These are phyloP conservation scores for Orthonyx spaldingii DNA, from an alignment of 2,113 vertebrate species.

Conservation along the genomic window DNA sequence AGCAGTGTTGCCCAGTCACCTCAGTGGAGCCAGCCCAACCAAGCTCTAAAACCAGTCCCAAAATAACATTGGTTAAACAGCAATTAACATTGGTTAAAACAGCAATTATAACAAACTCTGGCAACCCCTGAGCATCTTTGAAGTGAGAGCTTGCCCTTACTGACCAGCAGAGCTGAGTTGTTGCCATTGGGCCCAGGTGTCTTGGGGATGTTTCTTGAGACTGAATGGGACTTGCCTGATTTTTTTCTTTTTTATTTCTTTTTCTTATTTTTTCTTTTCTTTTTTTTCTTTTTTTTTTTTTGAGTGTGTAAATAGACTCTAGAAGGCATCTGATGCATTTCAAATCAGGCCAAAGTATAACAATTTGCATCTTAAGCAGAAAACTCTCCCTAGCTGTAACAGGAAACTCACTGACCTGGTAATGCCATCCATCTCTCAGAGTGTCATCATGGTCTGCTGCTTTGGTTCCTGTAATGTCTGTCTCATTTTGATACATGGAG, in stretches of 20 bases:
- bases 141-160: conserved; percentile 3
- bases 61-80: conserved; percentile 3
- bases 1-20: conserved; percentile 69
- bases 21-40: conserved; percentile 61
- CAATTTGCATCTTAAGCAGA: conserved; percentile 1
- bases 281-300: not conserved
- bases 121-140: conserved; percentile 13
- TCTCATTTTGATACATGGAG: conserved; percentile 14
- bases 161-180: conserved; percentile 33
- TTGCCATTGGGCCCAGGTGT: conserved; percentile 26
- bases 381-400: conserved; percentile 27
- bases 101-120: not conserved
- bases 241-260: not conserved
- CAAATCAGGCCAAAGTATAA: not conserved
- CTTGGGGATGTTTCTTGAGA: conserved; percentile 48
- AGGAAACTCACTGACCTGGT: conserved; percentile 51
- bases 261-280: not conserved
- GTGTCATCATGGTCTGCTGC: conserved; percentile 44
- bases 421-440: conserved; percentile 52
- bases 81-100: conserved; percentile 5
- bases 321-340: conserved; percentile 8
- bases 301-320: not conserved
- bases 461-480: conserved; percentile 36
- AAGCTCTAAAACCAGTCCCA: conserved; percentile 28
- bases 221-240: conserved; percentile 6